Base-by-base conservation (phyloP, 1,140 invertebrate genomes). In the Carcinoscorpius rotundicauda region DNA sequence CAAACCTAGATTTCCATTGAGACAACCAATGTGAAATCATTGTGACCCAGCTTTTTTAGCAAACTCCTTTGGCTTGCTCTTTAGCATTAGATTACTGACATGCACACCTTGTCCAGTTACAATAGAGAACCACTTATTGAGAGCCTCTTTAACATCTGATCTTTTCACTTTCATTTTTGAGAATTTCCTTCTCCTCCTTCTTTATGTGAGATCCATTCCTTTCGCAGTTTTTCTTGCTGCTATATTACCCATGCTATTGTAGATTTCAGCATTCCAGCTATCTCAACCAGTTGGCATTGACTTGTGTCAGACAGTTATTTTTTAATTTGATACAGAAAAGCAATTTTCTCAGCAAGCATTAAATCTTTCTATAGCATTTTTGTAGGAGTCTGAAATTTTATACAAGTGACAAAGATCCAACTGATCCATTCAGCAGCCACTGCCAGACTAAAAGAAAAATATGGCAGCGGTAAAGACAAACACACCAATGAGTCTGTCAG, bases 11-110 rank as follows among this genome's bases (percentile, higher is more conserved):
- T 56, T 66, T 70, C 29, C 66, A 75, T 29, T 61, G 60, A 9
- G 66, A 65, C 50, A 72, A 59, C 73, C 72, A 75, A 4, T 60
- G 71, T 74, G 55, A 75, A 74, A 56, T 74, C 67, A n/a, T 11
- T 55, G 8, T 69, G 60, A 3, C 59, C 66, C n/a, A 73, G 58
- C 29, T 29, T 69, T 66, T 52, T 61, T 58, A 51, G 72, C 71
- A 50, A 67, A 68, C 53, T 61, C n/a, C 29, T 69, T 6, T 48
- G 72, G 66, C 61, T 72, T 72, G 29, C 64, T 62, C 52, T 67
- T 57, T 11, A 75, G 29, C 29, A 74, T 62, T 4, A 68, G 66
- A 3, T 68, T 68, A 8, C 64, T 68, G 52, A 72, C 64, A 11
- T 66, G 58, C 29, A 67, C 29, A 29, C 29, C 29, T 29, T 29